Evolutionary conservation across 2,888 invertebrate species (phyloP), one percentile per base, ranked within the genome.

Genomic region (Drosophila neonasuta): DNA sequence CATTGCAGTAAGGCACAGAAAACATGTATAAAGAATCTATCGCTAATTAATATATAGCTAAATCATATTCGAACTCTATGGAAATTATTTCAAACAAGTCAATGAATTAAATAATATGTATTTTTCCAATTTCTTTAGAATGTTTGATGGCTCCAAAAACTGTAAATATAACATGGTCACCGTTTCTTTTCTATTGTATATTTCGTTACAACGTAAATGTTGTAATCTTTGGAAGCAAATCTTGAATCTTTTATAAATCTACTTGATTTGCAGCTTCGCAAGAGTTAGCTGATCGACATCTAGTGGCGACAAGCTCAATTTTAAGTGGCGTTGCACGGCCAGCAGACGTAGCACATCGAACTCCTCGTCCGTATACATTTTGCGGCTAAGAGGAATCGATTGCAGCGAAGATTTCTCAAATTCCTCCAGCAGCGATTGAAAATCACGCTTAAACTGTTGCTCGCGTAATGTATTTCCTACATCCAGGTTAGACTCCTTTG

Each of bases 201-300:
- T 29, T 24, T 45, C 3, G 3, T 45, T 45, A 36, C 36, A 36
- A n/a, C 36, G n/a, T 11, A 36, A 36, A 36, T n/a, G 36, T 11
- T n/a, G 36, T 36, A 36, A n/a, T 45, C 24, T 45, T 45, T 24
- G 45, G 24, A 11, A 4, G 0, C 11, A 11, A 5, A 36, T 45
- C 10, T 48, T 13, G 0, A 15, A 36, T 36, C 5, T 13, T 46
- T 29, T 4, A 17, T 32, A 2, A 39, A 7, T 36, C 20, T 66
- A 71, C 5, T 84, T 54, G 7, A 54, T 45, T 2, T 65, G 42
- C n/a, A 64, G 24, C 44, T 79, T 80, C 8, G 74, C 39, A 2
- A 86, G 59, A 1, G 64, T 77, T 2, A 77, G 29, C 17, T 68
- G 61, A 49, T 83, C 66, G 7, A 30, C 58, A 17, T 83, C 55